Percentiles rank a stretch among this genome's conserved stretches.
Evolutionary conservation across 2,797 vertebrate genomes (phyloP).

Genomic region (Streptopelia turtur): DNA sequence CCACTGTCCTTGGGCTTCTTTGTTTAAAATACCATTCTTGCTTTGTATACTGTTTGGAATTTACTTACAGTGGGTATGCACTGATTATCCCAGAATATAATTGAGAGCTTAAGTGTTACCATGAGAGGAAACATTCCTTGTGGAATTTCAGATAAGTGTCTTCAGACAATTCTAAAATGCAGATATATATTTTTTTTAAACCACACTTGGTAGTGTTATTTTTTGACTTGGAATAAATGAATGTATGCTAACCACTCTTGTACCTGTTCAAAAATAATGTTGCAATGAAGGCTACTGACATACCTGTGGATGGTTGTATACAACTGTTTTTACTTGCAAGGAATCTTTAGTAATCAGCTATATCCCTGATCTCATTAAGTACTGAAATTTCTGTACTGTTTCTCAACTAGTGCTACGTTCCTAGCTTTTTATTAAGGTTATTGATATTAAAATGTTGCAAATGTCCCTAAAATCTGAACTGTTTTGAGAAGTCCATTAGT

Average conservation of each 20-base stretch:
- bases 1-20: background rate
- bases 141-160: slow-evolving; percentile 7
- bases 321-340: background rate
- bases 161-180: background rate
- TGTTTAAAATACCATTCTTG: background rate
- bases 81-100: slow-evolving; percentile 6
- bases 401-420: background rate
- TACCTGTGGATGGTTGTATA: background rate
- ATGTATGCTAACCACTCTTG: background rate
- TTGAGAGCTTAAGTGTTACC: background rate
- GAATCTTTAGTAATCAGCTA: background rate
- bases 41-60: background rate
- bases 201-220: background rate
- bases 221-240: background rate
- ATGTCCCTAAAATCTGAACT: background rate
- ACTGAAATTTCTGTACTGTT: background rate
- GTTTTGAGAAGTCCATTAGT: background rate
- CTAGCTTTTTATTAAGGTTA: background rate
- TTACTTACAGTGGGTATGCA: background rate
- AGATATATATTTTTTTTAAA: background rate
- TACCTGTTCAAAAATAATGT: background rate
- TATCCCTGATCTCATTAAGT: background rate
- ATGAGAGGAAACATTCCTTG: background rate
- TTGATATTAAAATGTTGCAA: background rate
- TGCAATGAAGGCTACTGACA: background rate